A percentile compares a stretch with the other conserved stretches of the same genome.
Evolutionary conservation across 2,113 vertebrate species (phyloP).

Genomic region (Amia ocellicauda): DNA sequence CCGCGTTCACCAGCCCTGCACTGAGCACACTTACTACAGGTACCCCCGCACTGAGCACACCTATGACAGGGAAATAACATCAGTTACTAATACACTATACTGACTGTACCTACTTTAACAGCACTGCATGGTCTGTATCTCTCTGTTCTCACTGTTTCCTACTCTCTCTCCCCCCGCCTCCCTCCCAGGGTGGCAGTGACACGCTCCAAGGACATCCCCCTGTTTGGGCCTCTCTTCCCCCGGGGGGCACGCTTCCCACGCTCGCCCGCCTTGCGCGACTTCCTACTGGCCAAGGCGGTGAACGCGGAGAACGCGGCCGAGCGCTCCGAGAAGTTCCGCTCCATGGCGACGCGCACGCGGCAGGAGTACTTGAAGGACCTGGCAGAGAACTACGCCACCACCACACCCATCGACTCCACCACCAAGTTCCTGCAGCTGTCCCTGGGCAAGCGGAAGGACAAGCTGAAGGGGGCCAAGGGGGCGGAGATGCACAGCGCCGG

Average conservation of each 20-base stretch:
- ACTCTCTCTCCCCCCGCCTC: background rate
- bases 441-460: constrained; percentile 76
- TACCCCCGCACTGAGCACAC: constrained; percentile 29
- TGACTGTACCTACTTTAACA: too few species aligned
- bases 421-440: constrained; percentile 82
- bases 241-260: constrained; percentile 75
- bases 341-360: constrained; percentile 86
- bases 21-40: constrained; percentile 78
- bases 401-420: constrained; percentile 81
- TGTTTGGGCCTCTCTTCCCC: constrained; percentile 78
- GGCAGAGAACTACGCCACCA: constrained; percentile 83
- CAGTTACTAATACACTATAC: too few species aligned
- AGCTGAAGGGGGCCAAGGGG: constrained; percentile 68
- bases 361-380: constrained; percentile 87
- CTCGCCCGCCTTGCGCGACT: constrained; percentile 75
- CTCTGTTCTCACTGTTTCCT: constrained; percentile 6
- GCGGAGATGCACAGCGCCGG: constrained; percentile 80
- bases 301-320: constrained; percentile 85
- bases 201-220: constrained; percentile 84
- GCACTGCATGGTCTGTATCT: too few species aligned
- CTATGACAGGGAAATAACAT: background rate
- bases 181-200: constrained; percentile 78
- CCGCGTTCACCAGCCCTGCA: constrained; percentile 70
- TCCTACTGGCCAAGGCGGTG: constrained; percentile 83
- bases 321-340: constrained; percentile 83